phyloP scores from a whole-genome alignment of 2,113 vertebrate genomes.

The Haliaeetus leucogaster region DNA sequence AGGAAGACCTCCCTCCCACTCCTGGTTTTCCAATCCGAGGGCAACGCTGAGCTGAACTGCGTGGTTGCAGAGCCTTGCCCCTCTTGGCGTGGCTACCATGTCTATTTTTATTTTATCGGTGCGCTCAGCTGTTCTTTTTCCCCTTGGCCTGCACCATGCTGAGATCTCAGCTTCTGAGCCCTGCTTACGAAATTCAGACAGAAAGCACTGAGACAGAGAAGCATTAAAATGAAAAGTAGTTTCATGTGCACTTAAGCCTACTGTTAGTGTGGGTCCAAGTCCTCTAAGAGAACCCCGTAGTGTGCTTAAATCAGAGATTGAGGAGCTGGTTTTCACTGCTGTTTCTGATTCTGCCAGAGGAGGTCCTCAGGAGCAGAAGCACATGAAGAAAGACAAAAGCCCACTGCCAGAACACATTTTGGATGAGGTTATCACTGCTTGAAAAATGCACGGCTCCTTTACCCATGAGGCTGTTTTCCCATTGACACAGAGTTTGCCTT shows the following conservation, averaged over 20 bases:
- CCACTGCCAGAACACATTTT: not conserved
- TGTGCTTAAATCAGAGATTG: not conserved
- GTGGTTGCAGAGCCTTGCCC: not conserved
- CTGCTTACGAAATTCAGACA: not conserved
- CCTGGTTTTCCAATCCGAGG: accelerated
- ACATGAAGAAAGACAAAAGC: not conserved
- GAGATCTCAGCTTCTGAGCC: not conserved
- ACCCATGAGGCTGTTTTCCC: not conserved
- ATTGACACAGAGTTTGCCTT: not conserved
- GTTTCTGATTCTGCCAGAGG: not conserved
- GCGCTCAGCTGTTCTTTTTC: not conserved
- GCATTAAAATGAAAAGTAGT: not conserved
- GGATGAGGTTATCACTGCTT: not conserved
- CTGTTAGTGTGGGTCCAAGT: not conserved
- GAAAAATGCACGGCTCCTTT: not conserved
- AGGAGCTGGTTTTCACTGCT: not conserved
- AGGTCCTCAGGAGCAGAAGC: not conserved
- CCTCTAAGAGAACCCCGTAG: not conserved
- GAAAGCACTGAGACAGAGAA: not conserved
- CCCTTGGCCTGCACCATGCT: not conserved
- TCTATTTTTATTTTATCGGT: slow-evolving; percentile 16
- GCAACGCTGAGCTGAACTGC: not conserved
- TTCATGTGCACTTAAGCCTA: not conserved
- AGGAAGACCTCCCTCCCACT: not conserved
- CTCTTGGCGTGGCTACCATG: not conserved